A percentile compares a stretch with the other conserved stretches of the same genome.
phyloP scores from a whole-genome alignment of 2,888 invertebrate genomes.

The Anodontia alba region DNA sequence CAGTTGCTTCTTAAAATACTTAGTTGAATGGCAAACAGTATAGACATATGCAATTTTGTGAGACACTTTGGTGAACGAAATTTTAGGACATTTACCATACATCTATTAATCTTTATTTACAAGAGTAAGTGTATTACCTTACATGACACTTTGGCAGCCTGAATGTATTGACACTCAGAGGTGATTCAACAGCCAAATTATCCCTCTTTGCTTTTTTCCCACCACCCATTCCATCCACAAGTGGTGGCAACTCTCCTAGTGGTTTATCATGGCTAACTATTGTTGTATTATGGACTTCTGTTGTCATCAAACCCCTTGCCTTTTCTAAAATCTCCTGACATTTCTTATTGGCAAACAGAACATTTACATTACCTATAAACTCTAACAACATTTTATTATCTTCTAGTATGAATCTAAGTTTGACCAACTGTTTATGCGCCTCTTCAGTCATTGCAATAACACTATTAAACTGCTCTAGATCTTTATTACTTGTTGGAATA shows the following conservation, averaged over 20 bases:
- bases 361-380: conserved; percentile 91
- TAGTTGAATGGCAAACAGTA: no score
- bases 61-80: no score
- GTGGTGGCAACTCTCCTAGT: conserved; percentile 67
- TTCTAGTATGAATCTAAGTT: conserved; percentile 83
- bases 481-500: conserved; percentile 91
- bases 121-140: no score
- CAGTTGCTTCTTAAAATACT: no score
- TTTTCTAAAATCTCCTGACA: conserved; percentile 89
- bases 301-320: conserved; percentile 91
- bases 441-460: conserved; percentile 88
- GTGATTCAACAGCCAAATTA: conserved; percentile 68
- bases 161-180: conserved; percentile 82
- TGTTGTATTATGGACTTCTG: conserved; percentile 91
- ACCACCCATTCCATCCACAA: conserved; percentile 71
- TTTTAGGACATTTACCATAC: no score
- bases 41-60: no score
- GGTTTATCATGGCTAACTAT: conserved; percentile 71
- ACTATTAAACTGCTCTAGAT: conserved; percentile 88
- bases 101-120: no score
- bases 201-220: conserved; percentile 68
- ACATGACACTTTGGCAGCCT: conserved; percentile 86
- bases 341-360: conserved; percentile 91
- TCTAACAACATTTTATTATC: conserved; percentile 87
- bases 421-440: conserved; percentile 89